A percentile compares a stretch with the other conserved stretches of the same genome.
Conservation (phyloP, 2,797 vertebrate species). For the Aselliscus stoliczkanus region DNA sequence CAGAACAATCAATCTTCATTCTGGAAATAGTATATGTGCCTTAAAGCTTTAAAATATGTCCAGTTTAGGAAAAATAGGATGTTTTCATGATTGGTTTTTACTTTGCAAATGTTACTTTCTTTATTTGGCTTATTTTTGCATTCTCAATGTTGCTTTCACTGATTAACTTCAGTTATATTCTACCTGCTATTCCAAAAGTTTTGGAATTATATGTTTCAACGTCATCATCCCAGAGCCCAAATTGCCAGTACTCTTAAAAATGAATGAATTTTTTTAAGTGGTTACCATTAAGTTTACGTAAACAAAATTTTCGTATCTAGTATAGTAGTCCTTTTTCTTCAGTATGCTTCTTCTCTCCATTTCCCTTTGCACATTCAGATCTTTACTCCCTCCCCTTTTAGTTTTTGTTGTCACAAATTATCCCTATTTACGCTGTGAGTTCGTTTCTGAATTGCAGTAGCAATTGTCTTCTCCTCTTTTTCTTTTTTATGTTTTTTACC, state of each 20-base stretch:
- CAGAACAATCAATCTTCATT: not conserved
- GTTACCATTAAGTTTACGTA: too few relatives aligned
- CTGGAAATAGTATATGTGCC: not conserved
- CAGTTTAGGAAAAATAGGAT: not conserved
- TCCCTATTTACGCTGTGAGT: too few relatives aligned
- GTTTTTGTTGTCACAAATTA: too few relatives aligned
- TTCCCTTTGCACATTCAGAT: too few relatives aligned
- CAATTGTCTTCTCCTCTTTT: too few relatives aligned
- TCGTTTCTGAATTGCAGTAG: too few relatives aligned
- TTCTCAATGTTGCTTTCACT: not conserved
- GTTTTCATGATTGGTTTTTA: not conserved
- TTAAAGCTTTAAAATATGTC: not conserved
- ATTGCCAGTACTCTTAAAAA: not conserved
- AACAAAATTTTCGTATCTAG: too few relatives aligned
- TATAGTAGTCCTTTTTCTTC: too few relatives aligned
- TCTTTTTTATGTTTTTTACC: too few relatives aligned
- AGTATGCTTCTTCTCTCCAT: too few relatives aligned
- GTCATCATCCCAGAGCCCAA: not conserved
- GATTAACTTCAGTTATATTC: not conserved
- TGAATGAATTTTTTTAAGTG: too few relatives aligned
- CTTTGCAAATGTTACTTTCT: not conserved
- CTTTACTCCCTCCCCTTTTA: too few relatives aligned
- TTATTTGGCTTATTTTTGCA: not conserved
- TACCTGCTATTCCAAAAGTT: not conserved
- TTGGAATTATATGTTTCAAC: not conserved